Percentiles rank a stretch among this genome's conserved stretches.
These are phyloP conservation scores for Heliconius hewitsoni DNA, from an alignment of 1,140 invertebrate genomes.

Conservation along the genomic window DNA sequence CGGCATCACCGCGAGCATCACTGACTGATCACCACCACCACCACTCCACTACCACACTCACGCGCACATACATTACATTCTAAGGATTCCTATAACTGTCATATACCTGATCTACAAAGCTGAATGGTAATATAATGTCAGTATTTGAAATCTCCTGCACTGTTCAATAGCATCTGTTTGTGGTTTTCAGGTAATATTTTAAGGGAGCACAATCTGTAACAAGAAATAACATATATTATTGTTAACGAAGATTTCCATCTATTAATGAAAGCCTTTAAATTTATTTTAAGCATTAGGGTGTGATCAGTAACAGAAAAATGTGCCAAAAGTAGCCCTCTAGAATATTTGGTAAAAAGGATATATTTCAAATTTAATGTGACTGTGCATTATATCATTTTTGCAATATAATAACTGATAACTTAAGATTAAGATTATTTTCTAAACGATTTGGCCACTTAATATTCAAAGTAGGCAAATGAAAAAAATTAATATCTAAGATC, in stretches of 20 bases:
- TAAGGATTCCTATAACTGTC: slow-evolving; percentile 42
- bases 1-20: slow-evolving; percentile 77
- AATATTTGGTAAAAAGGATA: too few relatives aligned
- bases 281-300: too few relatives aligned
- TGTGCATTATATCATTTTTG: too few relatives aligned
- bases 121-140: slow-evolving; percentile 18
- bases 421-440: too few relatives aligned
- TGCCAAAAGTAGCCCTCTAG: too few relatives aligned
- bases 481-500: too few relatives aligned
- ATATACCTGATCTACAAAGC: slow-evolving; percentile 23
- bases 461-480: too few relatives aligned
- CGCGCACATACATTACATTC: slow-evolving; percentile 55
- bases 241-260: background rate
- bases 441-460: too few relatives aligned
- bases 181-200: background rate
- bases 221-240: slow-evolving; percentile 1
- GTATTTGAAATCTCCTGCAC: slow-evolving; percentile 9
- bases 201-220: slow-evolving; percentile 12
- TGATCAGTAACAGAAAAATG: too few relatives aligned
- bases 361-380: too few relatives aligned
- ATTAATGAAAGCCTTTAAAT: too few relatives aligned
- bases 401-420: too few relatives aligned
- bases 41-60: slow-evolving; percentile 60
- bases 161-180: slow-evolving; percentile 18
- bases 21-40: slow-evolving; percentile 58